Evolutionary conservation across 2,797 vertebrate genomes (phyloP), one percentile per base, ranked within the genome.

Genomic region (Hyperoplus lanceolatus): DNA sequence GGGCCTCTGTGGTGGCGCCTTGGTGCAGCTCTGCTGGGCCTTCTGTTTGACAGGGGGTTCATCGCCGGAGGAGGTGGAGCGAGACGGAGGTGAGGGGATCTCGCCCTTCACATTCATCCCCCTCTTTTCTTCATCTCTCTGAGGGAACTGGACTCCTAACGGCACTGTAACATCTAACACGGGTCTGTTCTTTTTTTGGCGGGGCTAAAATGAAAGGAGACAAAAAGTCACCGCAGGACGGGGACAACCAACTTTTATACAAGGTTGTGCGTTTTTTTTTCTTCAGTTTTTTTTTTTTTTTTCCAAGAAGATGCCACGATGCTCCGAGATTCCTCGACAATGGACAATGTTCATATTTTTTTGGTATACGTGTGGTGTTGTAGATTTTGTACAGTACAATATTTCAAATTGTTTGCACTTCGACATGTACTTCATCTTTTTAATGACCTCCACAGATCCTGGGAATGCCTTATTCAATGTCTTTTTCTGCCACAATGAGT

Each of bases 251-350:
- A 86, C 83, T 92, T 93, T 93, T 92, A 77, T 93, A 91, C 88
- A 75, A 84, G 88, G 86, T 91, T 62, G 56, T 81, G 77, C 29
- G 29, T 29, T 29, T 29, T 29, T 21, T 21, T 21, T 21, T 2
- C 2, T 21, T 21, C 2, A 1, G 21, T 70, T 56, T 53, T 80
- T 67, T 82, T 71, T 69, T 84, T 89, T 86, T 80, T 73, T 85
- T 86, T 87, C 81, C 83, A 84, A 93, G 91, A 94, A 94, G 95
- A 95, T 95, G 96, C 95, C 95, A 96, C 92, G 93, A 91, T 93
- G 82, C 92, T 82, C 88, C 70, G 51, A 94, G 89, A 93, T 93
- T 94, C 83, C 83, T 90, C 83, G 29, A 29, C 57, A 89, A 92
- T 89, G 90, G 92, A 94, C 91, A 91, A 90, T 94, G 93, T 93